Percentiles rank a stretch among this genome's conserved stretches.
phyloP scores from a whole-genome alignment of 2,113 vertebrate species.

The Aptenodytes forsteri region DNA sequence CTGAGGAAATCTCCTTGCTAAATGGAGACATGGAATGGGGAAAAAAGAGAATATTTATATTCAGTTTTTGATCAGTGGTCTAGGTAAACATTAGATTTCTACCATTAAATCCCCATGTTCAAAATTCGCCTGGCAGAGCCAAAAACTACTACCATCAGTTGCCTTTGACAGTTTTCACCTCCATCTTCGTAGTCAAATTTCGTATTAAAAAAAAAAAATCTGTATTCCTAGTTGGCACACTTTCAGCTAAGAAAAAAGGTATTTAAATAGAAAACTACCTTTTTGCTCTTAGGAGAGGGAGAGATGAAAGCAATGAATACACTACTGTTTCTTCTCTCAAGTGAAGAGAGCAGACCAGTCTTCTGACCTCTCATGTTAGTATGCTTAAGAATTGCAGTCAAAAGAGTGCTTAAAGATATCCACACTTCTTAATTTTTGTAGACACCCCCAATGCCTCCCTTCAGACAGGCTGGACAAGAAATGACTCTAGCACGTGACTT shows the following conservation, averaged over 20 bases:
- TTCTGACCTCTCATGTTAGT: background rate
- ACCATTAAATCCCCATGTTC: background rate
- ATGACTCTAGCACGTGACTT: background rate
- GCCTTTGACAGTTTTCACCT: background rate
- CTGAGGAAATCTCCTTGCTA: background rate
- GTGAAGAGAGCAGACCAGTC: background rate
- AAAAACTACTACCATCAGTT: background rate
- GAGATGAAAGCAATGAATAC: background rate
- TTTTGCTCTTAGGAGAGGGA: background rate
- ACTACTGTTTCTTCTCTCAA: background rate
- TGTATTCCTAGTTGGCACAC: background rate
- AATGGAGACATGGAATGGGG: background rate
- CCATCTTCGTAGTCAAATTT: background rate
- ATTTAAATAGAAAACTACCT: background rate
- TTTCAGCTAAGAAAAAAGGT: background rate
- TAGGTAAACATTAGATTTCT: background rate
- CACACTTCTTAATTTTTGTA: background rate
- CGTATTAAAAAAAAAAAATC: background rate
- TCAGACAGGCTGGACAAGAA: background rate
- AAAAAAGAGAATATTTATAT: background rate
- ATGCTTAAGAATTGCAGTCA: background rate
- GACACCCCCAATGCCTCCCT: background rate
- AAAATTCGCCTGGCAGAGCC: background rate
- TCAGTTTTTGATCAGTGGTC: background rate
- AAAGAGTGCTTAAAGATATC: background rate